Conservation (phyloP, 2,113 vertebrate species). For the Mustelus asterias region DNA sequence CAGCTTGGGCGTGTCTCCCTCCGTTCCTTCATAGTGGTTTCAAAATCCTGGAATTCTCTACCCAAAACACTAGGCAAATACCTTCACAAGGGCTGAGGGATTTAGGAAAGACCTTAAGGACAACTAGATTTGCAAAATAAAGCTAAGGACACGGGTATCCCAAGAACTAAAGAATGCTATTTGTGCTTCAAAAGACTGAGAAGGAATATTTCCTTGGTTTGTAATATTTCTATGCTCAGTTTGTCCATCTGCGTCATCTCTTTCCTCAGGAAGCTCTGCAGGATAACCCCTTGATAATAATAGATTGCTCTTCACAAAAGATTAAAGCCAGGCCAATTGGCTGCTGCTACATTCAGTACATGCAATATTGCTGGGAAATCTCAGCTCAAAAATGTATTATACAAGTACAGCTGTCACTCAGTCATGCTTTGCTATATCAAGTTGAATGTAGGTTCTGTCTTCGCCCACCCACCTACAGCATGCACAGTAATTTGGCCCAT, state of each 20-base stretch:
- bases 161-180: neutral
- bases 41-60: too few relatives aligned
- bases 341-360: neutral
- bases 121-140: neutral
- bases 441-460: neutral
- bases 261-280: neutral
- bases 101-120: neutral
- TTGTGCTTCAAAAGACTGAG: neutral
- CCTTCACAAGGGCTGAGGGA: too few relatives aligned
- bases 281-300: neutral
- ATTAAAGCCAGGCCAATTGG: neutral
- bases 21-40: too few relatives aligned
- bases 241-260: neutral
- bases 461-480: neutral
- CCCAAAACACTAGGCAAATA: too few relatives aligned
- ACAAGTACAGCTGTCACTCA: neutral
- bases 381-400: too few relatives aligned
- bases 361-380: neutral
- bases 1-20: too few relatives aligned
- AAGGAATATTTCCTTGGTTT: neutral
- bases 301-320: neutral
- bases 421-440: neutral
- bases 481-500: neutral
- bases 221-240: neutral
- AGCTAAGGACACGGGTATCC: neutral